Evolutionary conservation across 2,797 vertebrate species (phyloP), one percentile per base, ranked within the genome.

Genomic region (Pteropus rufus): DNA sequence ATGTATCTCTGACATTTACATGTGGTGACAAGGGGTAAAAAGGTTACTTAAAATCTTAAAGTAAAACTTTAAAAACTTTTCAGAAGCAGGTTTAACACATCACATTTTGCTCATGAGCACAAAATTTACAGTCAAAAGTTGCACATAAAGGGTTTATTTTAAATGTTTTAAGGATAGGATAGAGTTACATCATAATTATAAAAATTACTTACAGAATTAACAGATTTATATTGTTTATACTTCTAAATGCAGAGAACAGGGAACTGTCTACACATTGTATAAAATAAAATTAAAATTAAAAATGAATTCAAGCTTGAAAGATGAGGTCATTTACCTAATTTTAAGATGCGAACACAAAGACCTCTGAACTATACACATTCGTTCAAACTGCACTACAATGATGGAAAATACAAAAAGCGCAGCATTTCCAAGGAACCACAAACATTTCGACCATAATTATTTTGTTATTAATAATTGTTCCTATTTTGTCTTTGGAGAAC

Each of bases 151-250:
- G 98, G 98, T 99, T 99, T 99, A 99, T 99, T 99, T 99, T 99
- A 98, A 99, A 99, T 99, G 99, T 99, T 99, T 99, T 99, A 98
- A 99, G 98, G 98, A 99, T 99, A 99, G 98, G 98, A 99, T 99
- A 99, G 98, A 99, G 98, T 99, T 99, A 99, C 99, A 99, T 99
- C 98, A 99, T 99, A 99, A 99, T 99, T 99, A 99, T 99, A 99
- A 99, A 99, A 99, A 99, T 98, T 99, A 99, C 99, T 99, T 99
- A 99, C 99, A 99, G 98, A 99, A 99, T 99, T 99, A 98, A 99
- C 99, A 99, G 98, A 98, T 99, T 99, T 99, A 98, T 99, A 99
- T 98, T 98, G 98, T 99, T 98, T 98, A 99, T 99, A 99, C 98
- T 99, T 99, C 98, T 99, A 99, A 99, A 99, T 99, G 99, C 98